Base-by-base conservation (phyloP, 2,113 vertebrate genomes). In the Holacanthus passer region DNA sequence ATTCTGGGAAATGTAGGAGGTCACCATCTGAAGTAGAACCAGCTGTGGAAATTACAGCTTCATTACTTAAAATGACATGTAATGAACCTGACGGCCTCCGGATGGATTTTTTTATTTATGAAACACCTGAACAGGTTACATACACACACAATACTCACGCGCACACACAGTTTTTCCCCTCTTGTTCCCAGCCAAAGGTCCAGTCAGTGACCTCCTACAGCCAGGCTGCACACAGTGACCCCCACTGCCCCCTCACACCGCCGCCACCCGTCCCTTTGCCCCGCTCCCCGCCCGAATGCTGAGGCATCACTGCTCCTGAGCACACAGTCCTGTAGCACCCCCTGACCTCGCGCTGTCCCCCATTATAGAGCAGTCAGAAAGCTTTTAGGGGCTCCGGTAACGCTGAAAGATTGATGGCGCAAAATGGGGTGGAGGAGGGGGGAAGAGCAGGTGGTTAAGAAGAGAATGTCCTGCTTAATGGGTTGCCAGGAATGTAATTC, bases 281-380 rank as follows among this genome's bases (percentile, higher is more conserved):
- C 80, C 43, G 41, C 76, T 89, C 89, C 84, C 91, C 89, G 37
- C 86, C 85, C 89, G 22, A 87, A 89, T 89, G 89, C 93, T 93
- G 93, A 94, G 91, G 86, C 92, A 94, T 94, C 94, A 91, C 39
- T 85, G 90, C 76, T 87, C 56, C 87, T 89, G 92, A 92, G 91
- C 87, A 88, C 93, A 91, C 90, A 90, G 87, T 89, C 91, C 84
- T 87, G 91, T 71, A 82, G 91, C 88, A 77, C 91, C 94, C 90
- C 85, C 93, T 95, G 94, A 95, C 95, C 95, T 92, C 81, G 63
- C 85, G 87, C 92, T 94, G 94, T 95, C 91, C 94, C 91, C 94
- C 91, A 96, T 96, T 96, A 95, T 94, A 92, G 90, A 91, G 90
- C 91, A 96, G 93, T 96, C 95, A 95, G 94, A 96, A 95, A 95